Evolutionary conservation across 1,140 invertebrate species (phyloP), one percentile per base, ranked within the genome.

Genomic region (Acyrthosiphon pisum): DNA sequence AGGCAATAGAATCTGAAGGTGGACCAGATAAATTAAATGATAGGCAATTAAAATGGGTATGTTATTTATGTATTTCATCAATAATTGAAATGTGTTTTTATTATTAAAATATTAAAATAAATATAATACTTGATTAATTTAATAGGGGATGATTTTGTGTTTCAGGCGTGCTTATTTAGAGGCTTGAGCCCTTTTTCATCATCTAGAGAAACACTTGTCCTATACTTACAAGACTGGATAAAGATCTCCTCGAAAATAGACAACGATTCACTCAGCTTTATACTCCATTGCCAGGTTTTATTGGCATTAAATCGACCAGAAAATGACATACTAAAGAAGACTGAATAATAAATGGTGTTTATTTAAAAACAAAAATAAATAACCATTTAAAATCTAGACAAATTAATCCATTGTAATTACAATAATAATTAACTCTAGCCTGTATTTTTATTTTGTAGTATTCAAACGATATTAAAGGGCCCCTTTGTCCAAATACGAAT

Each of bases 251-350:
- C 91, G 7, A 93, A 86, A 44, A 93, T 93, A 46, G 91, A 93
- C 41, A 93, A 93, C 3, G 48, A 93, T 86, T 84, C 91, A 41
- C 91, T 93, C 23, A 93, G 91, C 26, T 93, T 81, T 26, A 86
- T 93, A 37, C 91, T 93, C 8, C 91, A 93, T 53, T 93, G 91
- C 20, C 91, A 93, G 26, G 91, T 93, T 84, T 44, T 93, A 44
- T 50, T 93, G 22, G 81, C 91, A 11, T 93, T 93, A 84, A 93
- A 93, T 53, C 81, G 91, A 93, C 91, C 91, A 84, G 91, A 93
- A 93, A 93, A 93, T 93, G 50, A 93, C 22, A 30, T 93, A 37
- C 14, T 93, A 56, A 93, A 26, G 41, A 93, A 86, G 20, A 93
- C 50, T 0, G 91, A 93, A 84, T 86, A 84, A 93, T 44, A 22